Evolutionary conservation across 2,888 invertebrate species (phyloP), one percentile per base, ranked within the genome.

Genomic region (Nomada hirtipes): DNA sequence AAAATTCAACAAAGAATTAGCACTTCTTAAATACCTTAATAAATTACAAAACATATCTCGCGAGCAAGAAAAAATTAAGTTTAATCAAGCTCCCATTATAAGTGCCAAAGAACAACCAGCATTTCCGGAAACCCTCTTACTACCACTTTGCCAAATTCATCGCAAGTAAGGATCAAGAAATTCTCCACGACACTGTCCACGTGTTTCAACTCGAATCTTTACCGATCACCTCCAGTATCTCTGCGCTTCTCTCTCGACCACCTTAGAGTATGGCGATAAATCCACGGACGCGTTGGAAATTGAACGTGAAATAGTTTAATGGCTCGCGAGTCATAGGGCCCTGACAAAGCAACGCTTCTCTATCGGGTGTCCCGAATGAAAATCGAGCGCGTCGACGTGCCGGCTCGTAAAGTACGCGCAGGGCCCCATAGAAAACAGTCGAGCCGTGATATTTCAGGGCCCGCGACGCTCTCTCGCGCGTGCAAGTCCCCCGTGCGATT

Each of bases 381-480:
- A 72, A 55, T 20, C 53, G 55, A 20, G 20, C 50, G 29, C 70
- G 60, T 20, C 70, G 73, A 65, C 65, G 47, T 68, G 80, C 76
- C 57, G 67, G 81, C 81, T 88, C 85, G 85, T 88, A 90, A 90
- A 90, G 76, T 84, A 82, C 63, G 78, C 61, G 76, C 59, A 72
- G 18, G 23, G 15, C 44, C 61, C 82, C 82, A 88, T 90, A 89
- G 88, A 88, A 85, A 83, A 81, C 75, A 88, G 86, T 64, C 87
- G 85, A 84, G 88, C 86, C 90, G 87, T 90, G 90, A 90, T 90
- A 88, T 90, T 90, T 88, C 87, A 90, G 89, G 81, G 64, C 55
- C 85, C 87, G 76, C 75, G 88, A 77, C 67, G 84, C 23, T 88
- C 84, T 79, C 64, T 55, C 77, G 36, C 36, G n/a, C 29, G 61